Conservation (phyloP, 1,140 invertebrate genomes). For the Zaprionus gabonicus region DNA sequence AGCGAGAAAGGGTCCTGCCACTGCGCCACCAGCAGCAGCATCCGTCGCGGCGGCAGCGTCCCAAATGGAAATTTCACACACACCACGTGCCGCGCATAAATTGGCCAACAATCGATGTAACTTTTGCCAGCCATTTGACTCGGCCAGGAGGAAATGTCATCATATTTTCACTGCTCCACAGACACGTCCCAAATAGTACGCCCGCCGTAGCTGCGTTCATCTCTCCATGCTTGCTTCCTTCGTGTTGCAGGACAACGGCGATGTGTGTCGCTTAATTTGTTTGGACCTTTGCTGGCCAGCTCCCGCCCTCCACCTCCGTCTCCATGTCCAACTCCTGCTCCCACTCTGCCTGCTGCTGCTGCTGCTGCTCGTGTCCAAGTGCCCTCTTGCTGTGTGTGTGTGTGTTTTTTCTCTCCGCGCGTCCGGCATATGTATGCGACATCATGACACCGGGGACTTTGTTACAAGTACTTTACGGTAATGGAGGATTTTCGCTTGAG, state of each 20-base stretch:
- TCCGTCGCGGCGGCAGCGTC: slow-evolving; percentile 31
- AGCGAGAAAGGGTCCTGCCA: slow-evolving; percentile 25
- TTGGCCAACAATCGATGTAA: slow-evolving; percentile 78
- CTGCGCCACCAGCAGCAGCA: slow-evolving; percentile 15
- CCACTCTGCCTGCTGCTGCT: slow-evolving; percentile 6
- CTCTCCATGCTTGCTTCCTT: slow-evolving; percentile 15
- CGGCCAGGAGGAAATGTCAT: slow-evolving; percentile 52
- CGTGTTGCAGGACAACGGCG: slow-evolving; percentile 19
- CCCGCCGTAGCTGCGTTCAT: neutral
- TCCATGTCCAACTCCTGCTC: neutral
- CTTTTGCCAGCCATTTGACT: slow-evolving; percentile 59
- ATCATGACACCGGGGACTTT: slow-evolving; percentile 74
- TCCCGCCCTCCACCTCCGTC: neutral
- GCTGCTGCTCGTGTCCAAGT: slow-evolving; percentile 8
- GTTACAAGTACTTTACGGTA: slow-evolving; percentile 84
- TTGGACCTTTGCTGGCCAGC: slow-evolving; percentile 42
- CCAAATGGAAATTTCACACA: slow-evolving; percentile 57
- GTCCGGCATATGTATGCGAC: slow-evolving; percentile 71
- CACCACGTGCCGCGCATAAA: slow-evolving; percentile 78
- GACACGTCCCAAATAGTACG: neutral
- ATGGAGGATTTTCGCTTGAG: slow-evolving; percentile 84
- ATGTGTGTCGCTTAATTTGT: slow-evolving; percentile 75
- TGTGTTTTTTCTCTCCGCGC: slow-evolving; percentile 21
- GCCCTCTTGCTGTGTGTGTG: neutral
- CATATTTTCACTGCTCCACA: slow-evolving; percentile 57